Base-by-base conservation (phyloP, 2,113 vertebrate genomes). In the Casuarius casuarius region DNA sequence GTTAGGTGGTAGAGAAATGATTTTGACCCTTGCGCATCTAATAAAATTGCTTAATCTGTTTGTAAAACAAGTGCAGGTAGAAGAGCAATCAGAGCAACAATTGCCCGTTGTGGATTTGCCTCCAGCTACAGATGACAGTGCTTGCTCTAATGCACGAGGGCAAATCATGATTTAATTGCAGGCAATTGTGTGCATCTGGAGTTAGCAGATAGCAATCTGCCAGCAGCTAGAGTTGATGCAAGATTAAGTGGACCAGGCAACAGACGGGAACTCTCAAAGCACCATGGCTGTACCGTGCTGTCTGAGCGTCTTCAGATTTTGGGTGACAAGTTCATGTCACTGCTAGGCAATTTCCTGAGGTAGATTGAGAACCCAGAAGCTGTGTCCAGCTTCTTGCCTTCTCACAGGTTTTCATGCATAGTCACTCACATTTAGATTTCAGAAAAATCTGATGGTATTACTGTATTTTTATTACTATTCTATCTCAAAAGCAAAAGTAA, bases 231-330 rank as follows among this genome's bases (percentile, higher is more conserved):
- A 31, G 52, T 16, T 40, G 58, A 5, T 74, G 3, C 46, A 3
- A 7, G 31, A 3, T 7, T 21, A 16, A 40, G 51, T 33, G 4
- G 56, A 5, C 4, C 28, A 2, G 48, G 25, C 23, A 2, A 5
- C 28, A 13, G 73, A 1, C 38, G 38, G 38, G 38, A 38, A 38
- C 52, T 18, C 63, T 17, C 35, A 20, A 52, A 10, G 4, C 35
- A 3, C 42, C 49, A 1, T 5, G 1, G 3, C 40, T 4, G 21
- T 1, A 7, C 61, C 35, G 16, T 2, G 29, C 51, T 35, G 44
- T 14, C 14, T 12, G 0, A 6, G 10, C 12, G 4, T 5, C 14
- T 12, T 25, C 51, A 8, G 29, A 0, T 10, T 44, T 51, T 20
- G 46, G 46, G 58, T 26, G 63, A 7, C 23, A n/a, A 17, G 28